A percentile compares a stretch with the other conserved stretches of the same genome.
phyloP scores from a whole-genome alignment of 2,113 vertebrate genomes.

The Ictidomys tridecemlineatus region DNA sequence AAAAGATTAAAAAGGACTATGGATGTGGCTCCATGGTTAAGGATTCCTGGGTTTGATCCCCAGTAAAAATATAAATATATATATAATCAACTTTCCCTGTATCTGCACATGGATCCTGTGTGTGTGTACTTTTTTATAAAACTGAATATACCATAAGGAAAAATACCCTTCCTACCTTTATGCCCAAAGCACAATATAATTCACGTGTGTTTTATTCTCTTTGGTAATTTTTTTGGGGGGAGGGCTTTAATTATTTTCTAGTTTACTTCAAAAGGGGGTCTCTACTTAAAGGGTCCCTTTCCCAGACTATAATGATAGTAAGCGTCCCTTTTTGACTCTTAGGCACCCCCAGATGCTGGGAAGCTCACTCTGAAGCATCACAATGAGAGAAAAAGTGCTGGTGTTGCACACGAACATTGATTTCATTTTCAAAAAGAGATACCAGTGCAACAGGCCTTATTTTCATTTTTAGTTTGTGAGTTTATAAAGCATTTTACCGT shows the following conservation, averaged over 20 bases:
- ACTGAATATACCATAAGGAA: not conserved
- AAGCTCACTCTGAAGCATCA: not conserved
- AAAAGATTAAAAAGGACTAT: no score
- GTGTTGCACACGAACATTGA: not conserved
- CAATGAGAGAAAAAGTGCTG: not conserved
- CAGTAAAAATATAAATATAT: not conserved
- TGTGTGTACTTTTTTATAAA: not conserved
- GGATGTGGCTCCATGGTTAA: no score
- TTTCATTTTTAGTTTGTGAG: constrained; percentile 61
- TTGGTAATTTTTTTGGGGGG: not conserved
- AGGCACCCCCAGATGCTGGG: not conserved
- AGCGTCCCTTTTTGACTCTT: not conserved
- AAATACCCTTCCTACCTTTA: no score
- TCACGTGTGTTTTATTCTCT: not conserved
- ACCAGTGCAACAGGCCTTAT: not conserved
- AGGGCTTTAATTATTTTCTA: not conserved
- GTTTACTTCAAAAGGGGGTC: not conserved
- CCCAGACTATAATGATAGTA: no score
- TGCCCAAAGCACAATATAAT: not conserved
- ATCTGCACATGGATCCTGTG: no score
- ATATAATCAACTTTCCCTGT: no score
- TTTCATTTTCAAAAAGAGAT: not conserved
- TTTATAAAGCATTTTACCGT: constrained; percentile 57
- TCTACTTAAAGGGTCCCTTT: not conserved
- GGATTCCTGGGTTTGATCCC: no score